Conservation (phyloP, 1,140 invertebrate genomes). For the Bombus soroeensis region DNA sequence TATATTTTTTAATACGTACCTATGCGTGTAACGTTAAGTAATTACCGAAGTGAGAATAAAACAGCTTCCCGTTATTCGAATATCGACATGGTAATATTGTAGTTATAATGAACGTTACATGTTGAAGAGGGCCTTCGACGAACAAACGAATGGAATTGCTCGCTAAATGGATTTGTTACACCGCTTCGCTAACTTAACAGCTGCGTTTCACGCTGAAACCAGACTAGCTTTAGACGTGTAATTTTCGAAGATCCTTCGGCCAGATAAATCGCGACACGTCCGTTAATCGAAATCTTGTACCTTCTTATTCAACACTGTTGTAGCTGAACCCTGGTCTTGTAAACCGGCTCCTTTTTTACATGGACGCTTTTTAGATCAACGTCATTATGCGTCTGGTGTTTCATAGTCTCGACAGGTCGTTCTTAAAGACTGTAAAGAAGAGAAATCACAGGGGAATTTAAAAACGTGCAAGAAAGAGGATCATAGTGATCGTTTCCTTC, state of each 20-base stretch:
- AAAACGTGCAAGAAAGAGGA: conserved; percentile 38
- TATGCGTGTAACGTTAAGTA: too few species aligned
- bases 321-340: background rate
- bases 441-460: background rate
- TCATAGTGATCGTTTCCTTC: background rate
- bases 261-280: conserved; percentile 64
- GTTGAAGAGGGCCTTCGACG: conserved; percentile 24
- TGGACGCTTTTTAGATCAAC: conserved; percentile 23
- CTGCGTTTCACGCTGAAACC: conserved; percentile 36
- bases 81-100: background rate
- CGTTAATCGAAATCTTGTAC: conserved; percentile 46
- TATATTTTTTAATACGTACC: too few species aligned
- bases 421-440: background rate
- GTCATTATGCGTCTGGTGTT: conserved; percentile 36
- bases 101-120: conserved; percentile 3
- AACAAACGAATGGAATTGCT: conserved; percentile 52
- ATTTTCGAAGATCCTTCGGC: conserved; percentile 58
- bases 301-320: background rate
- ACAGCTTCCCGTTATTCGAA: too few species aligned
- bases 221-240: conserved; percentile 60
- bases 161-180: conserved; percentile 69
- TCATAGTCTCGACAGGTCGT: background rate
- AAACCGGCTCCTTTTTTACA: background rate
- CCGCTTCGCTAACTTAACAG: conserved; percentile 23
- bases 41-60: too few species aligned